Base-by-base conservation (phyloP, 2,797 vertebrate genomes). In the Danio kyathit region DNA sequence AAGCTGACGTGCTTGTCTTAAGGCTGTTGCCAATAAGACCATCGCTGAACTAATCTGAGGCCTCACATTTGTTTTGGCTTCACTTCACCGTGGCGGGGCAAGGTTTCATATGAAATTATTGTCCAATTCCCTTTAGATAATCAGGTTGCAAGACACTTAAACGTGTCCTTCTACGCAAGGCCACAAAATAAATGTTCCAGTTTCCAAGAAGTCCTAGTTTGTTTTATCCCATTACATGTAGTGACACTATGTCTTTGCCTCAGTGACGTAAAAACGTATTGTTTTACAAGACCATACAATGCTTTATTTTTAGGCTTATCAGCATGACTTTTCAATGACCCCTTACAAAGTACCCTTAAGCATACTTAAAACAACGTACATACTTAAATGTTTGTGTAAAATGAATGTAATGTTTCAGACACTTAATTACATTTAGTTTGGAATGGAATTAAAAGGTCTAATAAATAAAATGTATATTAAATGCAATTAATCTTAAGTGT, bases 101-200 rank as follows among this genome's bases (percentile, higher is more conserved):
- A 80, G 79, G 75, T 48, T 46, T 84, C 54, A 69, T 43, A 79
- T 57, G 60, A 57, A 77, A 75, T 83, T 44, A 86, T 54, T 60
- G 59, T 49, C 7, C 41, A 12, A 11, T 75, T 75, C 48, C 17
- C 48, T 46, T 61, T 19, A 10, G 54, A 79, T 79, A 83, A 84
- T 86, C 65, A 46, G 40, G 81, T 83, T 84, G 75, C n/a, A 19
- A 63, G 66, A 13, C 12, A 16, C 13, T 61, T 10, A 74, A 78
- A 38, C 51, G 10, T 16, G 14, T 43, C 61, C 29, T 70, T 49
- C 57, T 56, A 49, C 38, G 0, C n/a, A 77, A 77, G 56, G 17
- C 5, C 7, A 5, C 16, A 59, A 82, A 82, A 66, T 71, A 65
- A 13, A 63, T 70, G 71, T 67, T 74, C 46, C 73, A 70, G 14